Evolutionary conservation across 2,797 vertebrate genomes (phyloP).

Genomic region (Syndactyla subalaris): DNA sequence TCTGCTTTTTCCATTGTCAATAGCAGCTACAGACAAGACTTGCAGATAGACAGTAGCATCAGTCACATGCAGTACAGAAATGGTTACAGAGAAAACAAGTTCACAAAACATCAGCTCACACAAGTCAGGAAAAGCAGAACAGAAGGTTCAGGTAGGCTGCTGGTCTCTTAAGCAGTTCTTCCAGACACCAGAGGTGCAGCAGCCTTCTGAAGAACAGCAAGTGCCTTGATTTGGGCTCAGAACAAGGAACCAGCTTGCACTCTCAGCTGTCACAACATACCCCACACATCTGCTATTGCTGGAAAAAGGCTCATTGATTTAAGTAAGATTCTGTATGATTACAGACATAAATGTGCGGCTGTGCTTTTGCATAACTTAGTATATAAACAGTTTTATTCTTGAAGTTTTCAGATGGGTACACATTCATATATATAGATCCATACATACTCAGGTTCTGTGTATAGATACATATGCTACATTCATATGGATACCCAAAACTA

Average conservation of each 20-base stretch:
- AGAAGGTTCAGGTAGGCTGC: neutral
- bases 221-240: neutral
- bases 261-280: neutral
- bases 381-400: neutral
- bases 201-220: neutral
- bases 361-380: neutral
- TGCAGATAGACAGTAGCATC: neutral
- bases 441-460: neutral
- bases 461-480: neutral
- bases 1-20: neutral
- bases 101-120: neutral
- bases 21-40: neutral
- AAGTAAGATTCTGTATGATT: neutral
- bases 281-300: rapidly evolving
- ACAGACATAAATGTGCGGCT: neutral
- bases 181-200: neutral
- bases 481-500: neutral
- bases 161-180: neutral
- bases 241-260: neutral
- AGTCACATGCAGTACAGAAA: neutral
- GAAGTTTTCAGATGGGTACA: neutral
- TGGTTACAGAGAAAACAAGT: neutral
- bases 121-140: neutral
- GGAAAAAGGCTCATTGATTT: neutral
- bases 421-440: neutral